A percentile compares a stretch with the other conserved stretches of the same genome.
Evolutionary conservation across 2,888 invertebrate genomes (phyloP).

Genomic region (Amphipyra berbera): DNA sequence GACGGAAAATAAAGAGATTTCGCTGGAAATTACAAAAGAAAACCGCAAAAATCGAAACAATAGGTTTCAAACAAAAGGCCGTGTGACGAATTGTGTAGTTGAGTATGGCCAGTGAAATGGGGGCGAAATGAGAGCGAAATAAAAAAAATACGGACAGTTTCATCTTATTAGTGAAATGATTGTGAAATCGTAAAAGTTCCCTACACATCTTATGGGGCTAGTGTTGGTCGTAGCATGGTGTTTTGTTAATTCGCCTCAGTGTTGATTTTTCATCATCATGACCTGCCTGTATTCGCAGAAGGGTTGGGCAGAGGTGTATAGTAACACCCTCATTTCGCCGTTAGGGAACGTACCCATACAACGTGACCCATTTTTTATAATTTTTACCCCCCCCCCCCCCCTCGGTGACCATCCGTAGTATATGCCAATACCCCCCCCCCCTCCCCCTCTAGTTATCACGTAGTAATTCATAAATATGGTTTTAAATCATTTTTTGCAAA

Average conservation of each 20-base stretch:
- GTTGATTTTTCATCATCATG: no score
- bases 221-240: conserved; percentile 4
- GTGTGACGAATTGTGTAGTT: conserved; percentile 68
- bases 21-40: conserved; percentile 74
- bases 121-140: conserved; percentile 42
- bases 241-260: conserved; percentile 28
- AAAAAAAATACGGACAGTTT: conserved; percentile 46
- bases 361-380: no score
- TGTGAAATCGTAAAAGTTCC: conserved; percentile 30
- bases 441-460: no score
- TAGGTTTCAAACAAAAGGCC: conserved; percentile 70
- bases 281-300: no score
- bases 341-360: no score
- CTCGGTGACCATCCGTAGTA: no score
- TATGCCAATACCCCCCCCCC: no score
- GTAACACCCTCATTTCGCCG: no score
- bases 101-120: conserved; percentile 49
- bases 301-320: no score
- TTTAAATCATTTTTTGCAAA: no score
- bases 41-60: conserved; percentile 78
- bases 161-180: conserved; percentile 53
- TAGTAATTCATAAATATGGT: no score
- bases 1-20: conserved; percentile 74
- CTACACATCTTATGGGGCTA: conserved; percentile 9
- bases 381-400: no score